A percentile compares a stretch with the other conserved stretches of the same genome.
phyloP scores from a whole-genome alignment of 2,888 invertebrate genomes.

The Zeuzera pyrina region DNA sequence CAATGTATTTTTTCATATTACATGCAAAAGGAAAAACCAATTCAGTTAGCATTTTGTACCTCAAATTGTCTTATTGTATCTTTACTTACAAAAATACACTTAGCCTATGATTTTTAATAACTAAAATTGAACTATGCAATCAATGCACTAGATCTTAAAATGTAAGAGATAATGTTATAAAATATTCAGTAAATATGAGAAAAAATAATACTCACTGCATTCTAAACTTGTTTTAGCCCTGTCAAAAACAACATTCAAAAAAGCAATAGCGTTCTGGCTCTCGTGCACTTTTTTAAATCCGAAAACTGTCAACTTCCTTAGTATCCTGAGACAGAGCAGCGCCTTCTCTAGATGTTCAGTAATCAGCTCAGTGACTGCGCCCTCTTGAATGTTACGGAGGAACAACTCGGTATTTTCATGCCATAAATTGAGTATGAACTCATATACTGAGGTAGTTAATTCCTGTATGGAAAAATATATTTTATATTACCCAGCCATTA shows the following conservation, averaged over 20 bases:
- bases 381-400: conserved; percentile 76
- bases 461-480: conserved; percentile 67
- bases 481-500: background rate
- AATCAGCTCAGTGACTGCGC: conserved; percentile 72
- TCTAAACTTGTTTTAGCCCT: conserved; percentile 84
- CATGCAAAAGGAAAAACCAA: no score
- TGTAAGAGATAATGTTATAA: no score
- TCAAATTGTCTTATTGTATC: no score
- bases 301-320: conserved; percentile 86
- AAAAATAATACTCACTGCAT: conserved; percentile 78
- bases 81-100: no score
- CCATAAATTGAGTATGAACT: conserved; percentile 85
- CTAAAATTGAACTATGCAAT: conserved; percentile 1
- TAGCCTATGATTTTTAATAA: background rate
- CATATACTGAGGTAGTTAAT: conserved; percentile 81
- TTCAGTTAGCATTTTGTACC: no score
- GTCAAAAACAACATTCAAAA: conserved; percentile 85
- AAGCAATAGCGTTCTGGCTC: conserved; percentile 81
- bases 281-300: conserved; percentile 87
- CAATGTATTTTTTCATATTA: no score
- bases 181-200: no score
- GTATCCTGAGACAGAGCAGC: conserved; percentile 83
- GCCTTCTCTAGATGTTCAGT: conserved; percentile 84
- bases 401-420: conserved; percentile 81
- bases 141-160: no score